Conservation (phyloP, 2,888 invertebrate genomes). For the Eledona agricola region DNA sequence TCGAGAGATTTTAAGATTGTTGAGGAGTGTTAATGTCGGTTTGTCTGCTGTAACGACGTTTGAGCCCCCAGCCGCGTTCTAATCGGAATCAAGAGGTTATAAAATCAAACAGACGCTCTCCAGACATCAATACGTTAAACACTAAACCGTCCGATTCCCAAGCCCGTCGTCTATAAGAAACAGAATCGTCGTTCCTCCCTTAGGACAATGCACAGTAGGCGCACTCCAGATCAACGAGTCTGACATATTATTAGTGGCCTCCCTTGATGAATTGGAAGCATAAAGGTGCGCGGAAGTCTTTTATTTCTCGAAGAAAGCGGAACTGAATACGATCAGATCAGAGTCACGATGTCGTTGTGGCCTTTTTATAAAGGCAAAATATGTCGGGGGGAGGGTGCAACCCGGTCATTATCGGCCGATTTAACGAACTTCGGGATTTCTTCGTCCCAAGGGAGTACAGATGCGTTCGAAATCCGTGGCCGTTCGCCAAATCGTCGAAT, state of each 20-base stretch:
- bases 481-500: constrained; percentile 56
- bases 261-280: constrained; percentile 57
- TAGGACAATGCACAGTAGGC: constrained; percentile 57
- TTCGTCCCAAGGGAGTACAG: constrained; percentile 10
- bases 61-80: constrained; percentile 13
- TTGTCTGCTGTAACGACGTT: constrained; percentile 13
- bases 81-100: constrained; percentile 48
- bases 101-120: constrained; percentile 50
- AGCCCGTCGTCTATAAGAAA: constrained; percentile 38
- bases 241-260: constrained; percentile 60
- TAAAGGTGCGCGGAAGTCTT: constrained; percentile 62
- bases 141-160: constrained; percentile 38
- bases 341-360: constrained; percentile 57
- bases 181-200: constrained; percentile 45
- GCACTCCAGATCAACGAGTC: constrained; percentile 55
- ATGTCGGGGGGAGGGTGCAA: constrained; percentile 41
- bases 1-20: too few relatives aligned
- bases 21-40: too few relatives aligned
- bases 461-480: constrained; percentile 8
- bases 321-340: constrained; percentile 61
- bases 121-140: constrained; percentile 61
- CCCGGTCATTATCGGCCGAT: constrained; percentile 52
- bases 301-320: constrained; percentile 58
- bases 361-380: constrained; percentile 45
- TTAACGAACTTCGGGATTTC: constrained; percentile 50